Evolutionary conservation across 2,888 invertebrate genomes (phyloP).

Genomic region (Diarsia brunnea): DNA sequence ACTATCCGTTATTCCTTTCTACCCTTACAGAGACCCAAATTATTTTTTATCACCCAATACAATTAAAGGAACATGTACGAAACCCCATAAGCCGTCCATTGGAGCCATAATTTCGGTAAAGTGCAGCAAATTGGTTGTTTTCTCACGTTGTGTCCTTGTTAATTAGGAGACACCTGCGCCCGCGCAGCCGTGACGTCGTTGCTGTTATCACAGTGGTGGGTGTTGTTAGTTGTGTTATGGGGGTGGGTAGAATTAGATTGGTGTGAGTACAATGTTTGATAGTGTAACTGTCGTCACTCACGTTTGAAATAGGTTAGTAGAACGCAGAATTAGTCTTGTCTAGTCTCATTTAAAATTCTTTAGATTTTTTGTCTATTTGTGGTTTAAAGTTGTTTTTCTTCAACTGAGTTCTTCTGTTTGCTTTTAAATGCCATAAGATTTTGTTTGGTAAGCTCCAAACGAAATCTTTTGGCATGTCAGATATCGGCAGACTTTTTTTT

Average conservation of each 20-base stretch:
- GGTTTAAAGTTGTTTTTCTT: no score
- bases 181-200: slow-evolving; percentile 71
- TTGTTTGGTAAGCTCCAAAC: no score
- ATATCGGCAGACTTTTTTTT: no score
- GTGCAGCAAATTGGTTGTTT: slow-evolving; percentile 75
- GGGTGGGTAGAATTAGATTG: slow-evolving; percentile 19
- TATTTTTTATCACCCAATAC: slow-evolving; percentile 4
- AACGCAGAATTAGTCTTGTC: neutral
- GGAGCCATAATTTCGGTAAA: slow-evolving; percentile 62
- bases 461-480: no score
- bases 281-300: neutral
- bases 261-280: slow-evolving; percentile 9
- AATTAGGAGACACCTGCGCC: slow-evolving; percentile 74
- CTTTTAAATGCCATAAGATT: no score
- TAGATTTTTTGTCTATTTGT: neutral
- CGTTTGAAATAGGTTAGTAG: neutral
- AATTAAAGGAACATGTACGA: slow-evolving; percentile 33
- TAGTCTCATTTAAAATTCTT: neutral
- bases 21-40: neutral
- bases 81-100: slow-evolving; percentile 29
- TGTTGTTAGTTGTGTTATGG: slow-evolving; percentile 38
- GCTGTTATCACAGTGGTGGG: slow-evolving; percentile 39
- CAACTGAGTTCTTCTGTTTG: no score
- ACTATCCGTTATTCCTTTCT: neutral
- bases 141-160: slow-evolving; percentile 73